phyloP scores from a whole-genome alignment of 2,113 vertebrate species.

The Pterophyllum scalare region DNA sequence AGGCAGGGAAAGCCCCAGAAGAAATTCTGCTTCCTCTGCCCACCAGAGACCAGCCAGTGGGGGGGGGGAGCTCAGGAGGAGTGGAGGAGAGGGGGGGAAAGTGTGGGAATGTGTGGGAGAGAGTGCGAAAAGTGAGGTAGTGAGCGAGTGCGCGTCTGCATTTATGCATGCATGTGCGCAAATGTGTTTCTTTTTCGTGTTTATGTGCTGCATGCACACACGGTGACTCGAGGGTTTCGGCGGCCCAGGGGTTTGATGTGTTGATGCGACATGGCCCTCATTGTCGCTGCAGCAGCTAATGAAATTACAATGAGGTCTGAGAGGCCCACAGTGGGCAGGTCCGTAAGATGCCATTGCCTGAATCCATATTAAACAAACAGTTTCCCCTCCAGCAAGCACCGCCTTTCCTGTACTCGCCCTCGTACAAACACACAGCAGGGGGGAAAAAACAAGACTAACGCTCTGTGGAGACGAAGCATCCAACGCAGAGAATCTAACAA shows the following conservation, averaged over 20 bases:
- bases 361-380: conserved; percentile 59
- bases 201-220: background rate
- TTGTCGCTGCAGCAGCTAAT: conserved; percentile 71
- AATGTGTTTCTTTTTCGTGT: conserved; percentile 18
- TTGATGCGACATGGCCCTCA: conserved; percentile 62
- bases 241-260: conserved; percentile 65
- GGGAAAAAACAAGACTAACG: conserved; percentile 2
- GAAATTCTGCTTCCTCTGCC: conserved; percentile 56
- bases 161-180: conserved; percentile 50
- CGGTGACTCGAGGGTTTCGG: conserved; percentile 18
- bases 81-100: conserved; percentile 32
- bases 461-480: conserved; percentile 16
- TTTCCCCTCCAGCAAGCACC: conserved; percentile 34
- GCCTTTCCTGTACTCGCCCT: conserved; percentile 28
- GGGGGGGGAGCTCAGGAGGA: conserved; percentile 19
- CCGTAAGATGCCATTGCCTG: conserved; percentile 39
- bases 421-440: conserved; percentile 13
- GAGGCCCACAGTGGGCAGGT: conserved; percentile 61
- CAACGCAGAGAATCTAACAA: conserved; percentile 16
- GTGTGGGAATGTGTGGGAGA: conserved; percentile 53
- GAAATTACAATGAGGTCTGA: conserved; percentile 75
- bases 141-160: conserved; percentile 36
- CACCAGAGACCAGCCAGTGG: conserved; percentile 53
- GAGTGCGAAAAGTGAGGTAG: conserved; percentile 50
- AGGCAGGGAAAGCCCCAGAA: conserved; percentile 75